Conservation (phyloP, 1,140 invertebrate species). For the Leptestheria dahalacensis region DNA sequence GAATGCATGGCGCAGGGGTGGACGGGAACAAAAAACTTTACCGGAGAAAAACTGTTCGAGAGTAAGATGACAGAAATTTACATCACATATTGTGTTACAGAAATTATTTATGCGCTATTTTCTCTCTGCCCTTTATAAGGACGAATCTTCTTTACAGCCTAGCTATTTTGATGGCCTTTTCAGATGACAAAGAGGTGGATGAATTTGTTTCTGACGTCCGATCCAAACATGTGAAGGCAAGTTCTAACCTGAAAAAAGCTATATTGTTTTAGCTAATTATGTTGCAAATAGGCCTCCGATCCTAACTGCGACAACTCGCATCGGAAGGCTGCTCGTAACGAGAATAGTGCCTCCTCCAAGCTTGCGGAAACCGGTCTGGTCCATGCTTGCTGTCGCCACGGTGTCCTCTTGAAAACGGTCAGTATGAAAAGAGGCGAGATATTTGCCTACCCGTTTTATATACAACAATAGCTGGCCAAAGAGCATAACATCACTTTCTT, state of each 20-base stretch:
- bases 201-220: background rate
- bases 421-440: conserved; percentile 7
- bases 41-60: background rate
- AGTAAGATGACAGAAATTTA: background rate
- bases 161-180: background rate
- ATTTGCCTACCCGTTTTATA: conserved; percentile 1
- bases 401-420: conserved; percentile 4
- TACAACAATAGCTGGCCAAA: background rate
- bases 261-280: background rate
- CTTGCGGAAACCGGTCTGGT: background rate
- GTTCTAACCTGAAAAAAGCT: background rate
- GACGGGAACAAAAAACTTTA: background rate
- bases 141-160: background rate
- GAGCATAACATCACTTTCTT: background rate
- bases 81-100: background rate
- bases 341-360: background rate
- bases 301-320: background rate
- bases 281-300: background rate
- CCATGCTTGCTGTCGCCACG: background rate
- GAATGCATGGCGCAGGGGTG: background rate
- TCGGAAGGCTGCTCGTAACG: background rate
- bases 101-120: background rate
- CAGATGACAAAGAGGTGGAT: background rate
- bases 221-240: background rate
- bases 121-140: too few relatives aligned